Evolutionary conservation across 2,113 vertebrate genomes (phyloP), one percentile per base, ranked within the genome.

Genomic region (Pygoscelis adeliae): DNA sequence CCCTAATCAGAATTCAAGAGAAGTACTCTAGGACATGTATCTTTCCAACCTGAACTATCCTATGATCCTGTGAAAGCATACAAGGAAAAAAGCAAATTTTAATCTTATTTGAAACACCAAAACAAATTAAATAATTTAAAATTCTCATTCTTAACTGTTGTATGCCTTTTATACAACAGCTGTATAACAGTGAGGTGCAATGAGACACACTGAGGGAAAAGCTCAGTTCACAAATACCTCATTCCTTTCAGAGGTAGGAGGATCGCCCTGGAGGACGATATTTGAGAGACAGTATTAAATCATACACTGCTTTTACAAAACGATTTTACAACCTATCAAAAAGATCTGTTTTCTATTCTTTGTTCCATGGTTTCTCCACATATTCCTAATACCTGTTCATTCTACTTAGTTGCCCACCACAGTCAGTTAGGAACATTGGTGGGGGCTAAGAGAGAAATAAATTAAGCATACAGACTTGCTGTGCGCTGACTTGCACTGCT

Each of bases 11-110:
- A 61, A 62, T 80, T 90, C 95, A 93, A 70, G 88, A 66, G 88
- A 90, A 83, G 86, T 84, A 87, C 66, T 72, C 92, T 11, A 81
- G 56, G 77, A 96, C 66, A 38, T 70, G 74, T 88, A 59, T 94
- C 78, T 88, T 96, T 94, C 94, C 78, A 91, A 83, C 66, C 56
- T 86, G 76, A 92, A 63, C 36, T 53, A 47, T 88, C 47, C 18
- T 86, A 55, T 10, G 23, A 52, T 32, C 23, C 55, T 56, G 17
- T 50, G 74, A 91, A 87, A 91, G 46, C 19, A 78, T 30, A 40
- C 4, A 56, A 77, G 8, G 23, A 38, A 80, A 80, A 76, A 87
- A 67, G 1, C 17, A 55, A 77, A 2, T 55, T 70, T 93, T 78
- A 9, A 47, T 19, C 47, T 69, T n/a, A 52, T 82, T 78, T 73